Percentiles rank a stretch among this genome's conserved stretches.
These are phyloP conservation scores for Nixonia krombeini DNA, from an alignment of 1,140 invertebrate genomes.

Conservation along the genomic window DNA sequence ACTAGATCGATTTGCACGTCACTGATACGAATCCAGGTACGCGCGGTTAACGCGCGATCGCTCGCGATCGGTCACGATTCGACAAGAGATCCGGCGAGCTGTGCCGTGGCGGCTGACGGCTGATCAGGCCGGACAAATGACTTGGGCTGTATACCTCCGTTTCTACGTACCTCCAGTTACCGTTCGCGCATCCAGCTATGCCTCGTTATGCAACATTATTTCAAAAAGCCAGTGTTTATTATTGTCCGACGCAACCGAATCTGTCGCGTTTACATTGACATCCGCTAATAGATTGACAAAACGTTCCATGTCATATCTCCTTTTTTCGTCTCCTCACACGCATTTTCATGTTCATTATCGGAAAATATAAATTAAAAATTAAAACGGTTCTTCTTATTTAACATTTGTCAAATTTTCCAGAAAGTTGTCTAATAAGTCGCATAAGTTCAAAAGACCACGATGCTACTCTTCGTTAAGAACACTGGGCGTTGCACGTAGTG, in stretches of 20 bases:
- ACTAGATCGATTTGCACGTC: conserved; percentile 57
- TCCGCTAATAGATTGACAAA: background rate
- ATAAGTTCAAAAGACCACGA: too few species aligned
- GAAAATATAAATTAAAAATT: background rate
- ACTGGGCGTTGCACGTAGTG: too few species aligned
- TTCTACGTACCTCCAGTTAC: conserved; percentile 24
- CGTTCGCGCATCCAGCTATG: conserved; percentile 20
- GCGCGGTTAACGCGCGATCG: conserved; percentile 19
- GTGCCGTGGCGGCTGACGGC: conserved; percentile 40
- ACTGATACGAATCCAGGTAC: conserved; percentile 53
- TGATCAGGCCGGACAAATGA: conserved; percentile 50
- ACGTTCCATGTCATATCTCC: background rate
- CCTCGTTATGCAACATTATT: conserved; percentile 41
- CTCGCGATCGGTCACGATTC: conserved; percentile 29
- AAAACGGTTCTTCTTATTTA: background rate
- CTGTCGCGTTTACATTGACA: background rate
- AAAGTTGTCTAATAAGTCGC: too few species aligned
- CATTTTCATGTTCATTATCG: background rate
- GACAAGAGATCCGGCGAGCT: conserved; percentile 18
- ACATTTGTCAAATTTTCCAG: too few species aligned
- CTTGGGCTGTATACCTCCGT: too few species aligned
- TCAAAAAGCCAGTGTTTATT: too few species aligned
- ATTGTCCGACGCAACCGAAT: background rate
- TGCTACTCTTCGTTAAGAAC: too few species aligned
- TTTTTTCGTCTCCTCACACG: background rate